These are phyloP conservation scores for Galeruca laticollis DNA, from an alignment of 2,888 invertebrate species.

Conservation along the genomic window DNA sequence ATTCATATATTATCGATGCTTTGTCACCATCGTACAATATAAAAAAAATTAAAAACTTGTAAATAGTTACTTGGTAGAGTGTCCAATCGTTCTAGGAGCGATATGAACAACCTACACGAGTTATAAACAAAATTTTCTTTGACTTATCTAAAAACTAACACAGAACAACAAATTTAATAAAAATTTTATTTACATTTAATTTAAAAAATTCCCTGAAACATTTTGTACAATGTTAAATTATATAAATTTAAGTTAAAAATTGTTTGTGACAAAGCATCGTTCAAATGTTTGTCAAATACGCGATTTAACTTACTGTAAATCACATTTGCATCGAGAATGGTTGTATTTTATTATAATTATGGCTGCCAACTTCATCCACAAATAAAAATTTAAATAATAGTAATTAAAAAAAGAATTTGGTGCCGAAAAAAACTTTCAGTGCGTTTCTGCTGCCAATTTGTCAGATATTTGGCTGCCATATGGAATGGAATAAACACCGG, in stretches of 20 bases:
- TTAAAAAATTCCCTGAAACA: too few relatives aligned
- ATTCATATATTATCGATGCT: constrained; percentile 48
- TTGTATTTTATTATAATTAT: constrained; percentile 36
- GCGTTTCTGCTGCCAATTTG: constrained; percentile 54
- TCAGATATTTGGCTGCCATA: constrained; percentile 57
- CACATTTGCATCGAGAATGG: constrained; percentile 36
- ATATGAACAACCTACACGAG: too few relatives aligned
- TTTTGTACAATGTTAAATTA: too few relatives aligned
- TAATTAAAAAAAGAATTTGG: constrained; percentile 40
- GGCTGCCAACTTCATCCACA: constrained; percentile 42
- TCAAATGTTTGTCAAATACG: too few relatives aligned
- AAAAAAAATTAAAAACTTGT: too few relatives aligned
- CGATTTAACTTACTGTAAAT: constrained; percentile 11
- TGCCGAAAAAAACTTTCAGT: constrained; percentile 51
- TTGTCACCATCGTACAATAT: too few relatives aligned
- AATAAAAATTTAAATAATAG: constrained; percentile 26
- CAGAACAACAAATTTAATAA: neutral
- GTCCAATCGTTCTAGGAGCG: too few relatives aligned
- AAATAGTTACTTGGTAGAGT: neutral
- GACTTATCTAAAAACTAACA: too few relatives aligned
- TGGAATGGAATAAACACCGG: constrained; percentile 52
- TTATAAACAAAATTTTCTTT: too few relatives aligned
- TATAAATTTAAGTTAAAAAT: too few relatives aligned
- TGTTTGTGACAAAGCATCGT: too few relatives aligned
- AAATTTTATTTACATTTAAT: neutral